phyloP scores from a whole-genome alignment of 2,113 vertebrate genomes.

The Phaethornis superciliosus region DNA sequence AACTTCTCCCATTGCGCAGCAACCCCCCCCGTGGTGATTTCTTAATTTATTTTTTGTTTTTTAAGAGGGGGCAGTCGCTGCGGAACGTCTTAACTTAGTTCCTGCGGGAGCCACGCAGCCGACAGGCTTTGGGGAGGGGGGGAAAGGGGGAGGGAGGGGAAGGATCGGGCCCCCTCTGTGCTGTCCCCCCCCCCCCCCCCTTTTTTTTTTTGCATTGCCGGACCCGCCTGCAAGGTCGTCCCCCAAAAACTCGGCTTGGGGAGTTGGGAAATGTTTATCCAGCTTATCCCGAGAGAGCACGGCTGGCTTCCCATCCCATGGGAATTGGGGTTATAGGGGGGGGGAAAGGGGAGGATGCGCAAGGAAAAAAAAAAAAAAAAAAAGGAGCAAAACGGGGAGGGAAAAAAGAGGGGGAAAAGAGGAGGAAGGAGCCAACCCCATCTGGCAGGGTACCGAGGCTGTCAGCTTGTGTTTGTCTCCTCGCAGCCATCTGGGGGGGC shows the following conservation, averaged over 20 bases:
- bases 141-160: neutral
- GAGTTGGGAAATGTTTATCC: neutral
- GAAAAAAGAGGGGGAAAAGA: neutral
- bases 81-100: neutral
- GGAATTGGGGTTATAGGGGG: neutral
- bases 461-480: constrained; percentile 52
- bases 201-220: neutral
- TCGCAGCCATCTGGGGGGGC: constrained; percentile 56
- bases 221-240: constrained; percentile 29
- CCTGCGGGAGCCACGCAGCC: neutral
- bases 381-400: neutral
- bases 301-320: neutral
- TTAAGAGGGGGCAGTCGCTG: neutral
- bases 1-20: neutral
- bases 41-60: neutral
- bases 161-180: no score
- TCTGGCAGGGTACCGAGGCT: constrained; percentile 20
- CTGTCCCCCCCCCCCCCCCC: neutral
- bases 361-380: neutral
- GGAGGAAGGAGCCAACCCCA: constrained; percentile 10
- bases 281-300: neutral
- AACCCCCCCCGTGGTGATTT: neutral
- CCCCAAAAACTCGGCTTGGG: constrained; percentile 14
- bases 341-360: neutral
- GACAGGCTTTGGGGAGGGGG: neutral